Base-by-base conservation (phyloP, 2,797 vertebrate genomes). In the Phylloscopus collybita region DNA sequence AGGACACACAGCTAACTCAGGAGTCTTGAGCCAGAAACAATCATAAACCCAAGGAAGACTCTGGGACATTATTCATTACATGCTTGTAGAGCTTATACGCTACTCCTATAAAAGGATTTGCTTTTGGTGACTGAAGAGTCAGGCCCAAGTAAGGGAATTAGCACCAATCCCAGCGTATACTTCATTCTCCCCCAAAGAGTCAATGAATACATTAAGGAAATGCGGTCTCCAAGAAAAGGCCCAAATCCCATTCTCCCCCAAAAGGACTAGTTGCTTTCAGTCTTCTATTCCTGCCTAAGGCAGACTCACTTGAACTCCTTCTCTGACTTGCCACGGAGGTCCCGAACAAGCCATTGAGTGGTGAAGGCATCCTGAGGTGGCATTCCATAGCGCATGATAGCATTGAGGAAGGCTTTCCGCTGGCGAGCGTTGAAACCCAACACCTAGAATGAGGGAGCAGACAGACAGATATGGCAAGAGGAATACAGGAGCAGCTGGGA, bases 341-440 rank as follows among this genome's bases (percentile, higher is more conserved):
- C 99, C 72, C 99, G 97, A 95, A 99, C 99, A 73, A 99, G 98
- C 99, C 99, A 99, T 95, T 99, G 99, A 72, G 99, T 99, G 90
- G 99, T 99, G 92, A 99, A 99, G 66, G 99, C 99, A 96, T 99
- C 99, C 97, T 99, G 99, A 56, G 99, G 99, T 27, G 99, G 99
- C 99, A 99, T 99, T 90, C 99, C 99, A 73, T 99, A 99, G 91
- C 99, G 99, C 99, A 99, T 99, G 95, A 99, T 99, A 38, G 99
- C 99, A 82, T 99, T 99, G 93, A 99, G 98, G 98, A 99, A 99
- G 54, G 99, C 99, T 97, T 99, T 99, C 96, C 99, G 98, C 97
- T 99, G 99, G 25, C 99, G 98, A 42, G 99, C 99, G 16, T 99
- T 99, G 97, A 99, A 99, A 90, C 99, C 99, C 97, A 99, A 96